Base-by-base conservation (phyloP, 1,140 invertebrate genomes). In the Dermatophagoides farinae region DNA sequence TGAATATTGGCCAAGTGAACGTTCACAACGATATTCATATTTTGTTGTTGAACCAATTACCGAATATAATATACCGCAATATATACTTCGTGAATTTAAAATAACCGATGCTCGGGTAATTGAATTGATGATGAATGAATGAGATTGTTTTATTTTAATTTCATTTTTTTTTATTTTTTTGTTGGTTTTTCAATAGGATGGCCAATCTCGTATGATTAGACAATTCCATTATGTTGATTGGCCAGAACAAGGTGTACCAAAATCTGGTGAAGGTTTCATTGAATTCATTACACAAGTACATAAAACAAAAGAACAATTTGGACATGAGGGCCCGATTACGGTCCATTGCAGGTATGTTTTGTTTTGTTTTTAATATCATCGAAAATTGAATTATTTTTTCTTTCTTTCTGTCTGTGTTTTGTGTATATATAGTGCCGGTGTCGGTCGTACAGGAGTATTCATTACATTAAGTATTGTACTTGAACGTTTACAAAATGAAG, bases 211-310 rank as follows among this genome's bases (percentile, higher is more conserved):
- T 52, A 98, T 93, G 11, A 84, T 99, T 37, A 78, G 95, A 44
- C 95, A 98, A 73, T 98, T 99, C 77, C 93, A 98, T 72, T 98
- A 96, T 74, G 93, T 88, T 52, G 93, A 98, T 70, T 99, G 95
- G 95, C 93, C 95, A 0, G 93, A 98, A 71, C 72, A 78, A 70
- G 90, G 88, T 52, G 90, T 97, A 22, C 95, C 95, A 0, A 96
- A 97, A 71, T 90, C 87, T 39, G 93, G 90, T 1, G 93, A 98
- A 71, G 88, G 88, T 22, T 97, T 98, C 72, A 96, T 98, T 65
- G 88, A 95, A 72, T 92, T 93, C 71, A 91, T 97, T 67, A 90
- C 91, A 14, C 93, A 99, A 72, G 93, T 99, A 40, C 95, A 99
- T 75, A 97, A 98, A 76, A 98, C 96, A 38, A 98, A 99, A 74